These are phyloP conservation scores for Callimorpha dominula DNA, from an alignment of 2,888 invertebrate species.

Conservation along the genomic window DNA sequence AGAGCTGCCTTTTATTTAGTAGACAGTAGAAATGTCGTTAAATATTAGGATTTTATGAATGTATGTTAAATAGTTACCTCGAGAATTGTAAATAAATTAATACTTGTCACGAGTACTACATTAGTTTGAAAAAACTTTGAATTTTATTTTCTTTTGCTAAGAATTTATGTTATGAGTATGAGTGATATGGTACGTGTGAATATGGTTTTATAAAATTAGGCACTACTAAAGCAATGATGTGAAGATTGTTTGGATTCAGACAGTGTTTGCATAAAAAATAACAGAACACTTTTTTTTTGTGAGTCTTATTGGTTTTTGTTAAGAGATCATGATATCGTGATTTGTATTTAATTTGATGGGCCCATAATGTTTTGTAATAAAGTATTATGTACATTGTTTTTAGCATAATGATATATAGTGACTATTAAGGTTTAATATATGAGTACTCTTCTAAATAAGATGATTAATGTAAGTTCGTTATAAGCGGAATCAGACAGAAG, in stretches of 20 bases:
- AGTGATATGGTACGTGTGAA: conserved; percentile 2
- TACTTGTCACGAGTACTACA: no score
- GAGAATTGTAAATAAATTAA: no score
- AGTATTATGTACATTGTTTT: conserved; percentile 4
- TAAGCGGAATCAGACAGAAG: not conserved
- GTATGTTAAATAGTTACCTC: no score
- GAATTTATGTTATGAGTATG: not conserved
- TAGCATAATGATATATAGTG: not conserved
- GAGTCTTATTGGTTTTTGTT: conserved; percentile 34
- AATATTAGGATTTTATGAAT: no score
- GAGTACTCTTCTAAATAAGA: not conserved
- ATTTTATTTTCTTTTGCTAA: no score
- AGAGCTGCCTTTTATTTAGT: no score
- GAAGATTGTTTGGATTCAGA: conserved; percentile 51
- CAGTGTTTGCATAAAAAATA: conserved; percentile 51
- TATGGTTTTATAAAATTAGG: conserved; percentile 31
- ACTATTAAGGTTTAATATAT: not conserved
- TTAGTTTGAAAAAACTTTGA: no score
- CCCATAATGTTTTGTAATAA: conserved; percentile 6
- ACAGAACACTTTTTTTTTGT: conserved; percentile 32
- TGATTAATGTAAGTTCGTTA: not conserved
- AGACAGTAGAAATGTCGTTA: no score
- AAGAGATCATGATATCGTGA: conserved; percentile 14
- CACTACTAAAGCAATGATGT: conserved; percentile 47
- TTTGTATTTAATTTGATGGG: conserved; percentile 15